Evolutionary conservation across 1,140 invertebrate species (phyloP), one percentile per base, ranked within the genome.

Genomic region (Arion vulgaris): DNA sequence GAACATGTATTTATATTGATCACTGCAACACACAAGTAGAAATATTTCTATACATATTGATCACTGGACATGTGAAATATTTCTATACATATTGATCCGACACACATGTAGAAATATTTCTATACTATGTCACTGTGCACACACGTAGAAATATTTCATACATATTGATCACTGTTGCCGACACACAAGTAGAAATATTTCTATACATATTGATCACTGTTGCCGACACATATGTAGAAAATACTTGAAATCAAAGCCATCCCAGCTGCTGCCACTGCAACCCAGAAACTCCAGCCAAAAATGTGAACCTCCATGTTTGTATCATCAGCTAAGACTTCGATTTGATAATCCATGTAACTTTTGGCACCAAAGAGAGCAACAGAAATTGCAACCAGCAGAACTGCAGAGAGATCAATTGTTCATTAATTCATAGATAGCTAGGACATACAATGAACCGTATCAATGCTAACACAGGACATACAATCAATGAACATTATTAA

Each of bases 281-380:
- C 85, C 90, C 90, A 91, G 81, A 89, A 91, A 77, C 88, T 89
- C 90, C 90, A 91, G n/a, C 87, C 86, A 62, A 88, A 91, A 0
- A 88, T 81, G 49, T 13, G 0, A n/a, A 57, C 49, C 9, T 26
- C 28, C 0, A 15, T 4, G 28, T 7, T 19, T n/a, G 66, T 82
- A 51, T 83, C 77, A 53, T 87, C 81, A 28, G 85, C 77, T 32
- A 86, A 28, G 4, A 90, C 88, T 34, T 81, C 81, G 0, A 87
- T 86, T 0, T 85, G 66, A 26, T 87, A 62, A 23, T 89, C 86
- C 13, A 88, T 83, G 82, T 91, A 87, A 32, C 88, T 85, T 79
- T 90, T 88, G 69, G 89, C 89, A 1, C 89, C 90, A 83, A 90
- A 91, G 80, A 90, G 81, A 76, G 86, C 88, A 34, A 91, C 87